Conservation (phyloP, 2,113 vertebrate genomes). For the Pterocles orientalis region DNA sequence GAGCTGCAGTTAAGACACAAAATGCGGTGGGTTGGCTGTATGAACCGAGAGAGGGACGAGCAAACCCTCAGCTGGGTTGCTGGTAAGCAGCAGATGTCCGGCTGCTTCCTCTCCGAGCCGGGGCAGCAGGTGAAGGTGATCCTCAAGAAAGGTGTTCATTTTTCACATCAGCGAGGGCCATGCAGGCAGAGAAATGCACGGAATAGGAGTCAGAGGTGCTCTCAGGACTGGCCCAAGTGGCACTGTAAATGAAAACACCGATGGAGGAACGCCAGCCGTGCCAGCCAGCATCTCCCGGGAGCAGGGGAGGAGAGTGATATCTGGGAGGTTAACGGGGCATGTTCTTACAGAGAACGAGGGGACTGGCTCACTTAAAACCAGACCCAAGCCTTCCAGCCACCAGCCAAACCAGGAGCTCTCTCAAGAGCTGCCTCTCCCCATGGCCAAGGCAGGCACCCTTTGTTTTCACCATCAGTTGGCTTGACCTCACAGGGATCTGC, state of each 20-base stretch:
- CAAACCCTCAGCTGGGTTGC: not conserved
- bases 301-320: not conserved
- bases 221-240: no score
- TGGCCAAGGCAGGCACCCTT: not conserved
- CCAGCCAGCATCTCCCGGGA: not conserved
- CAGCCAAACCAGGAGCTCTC: not conserved
- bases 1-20: not conserved
- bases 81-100: not conserved
- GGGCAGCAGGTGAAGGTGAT: not conserved
- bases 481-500: not conserved
- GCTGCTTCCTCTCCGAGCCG: not conserved
- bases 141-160: not conserved
- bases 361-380: not conserved
- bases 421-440: not conserved
- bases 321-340: not conserved
- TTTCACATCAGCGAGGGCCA: not conserved
- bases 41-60: not conserved
- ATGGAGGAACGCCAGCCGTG: not conserved
- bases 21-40: not conserved
- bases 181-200: accelerated
- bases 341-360: not conserved
- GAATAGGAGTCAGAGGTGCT: not conserved
- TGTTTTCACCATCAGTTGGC: accelerated
- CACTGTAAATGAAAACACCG: not conserved
- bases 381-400: not conserved